These are phyloP conservation scores for Tanytarsus gracilentus DNA, from an alignment of 2,888 invertebrate species.

Conservation along the genomic window DNA sequence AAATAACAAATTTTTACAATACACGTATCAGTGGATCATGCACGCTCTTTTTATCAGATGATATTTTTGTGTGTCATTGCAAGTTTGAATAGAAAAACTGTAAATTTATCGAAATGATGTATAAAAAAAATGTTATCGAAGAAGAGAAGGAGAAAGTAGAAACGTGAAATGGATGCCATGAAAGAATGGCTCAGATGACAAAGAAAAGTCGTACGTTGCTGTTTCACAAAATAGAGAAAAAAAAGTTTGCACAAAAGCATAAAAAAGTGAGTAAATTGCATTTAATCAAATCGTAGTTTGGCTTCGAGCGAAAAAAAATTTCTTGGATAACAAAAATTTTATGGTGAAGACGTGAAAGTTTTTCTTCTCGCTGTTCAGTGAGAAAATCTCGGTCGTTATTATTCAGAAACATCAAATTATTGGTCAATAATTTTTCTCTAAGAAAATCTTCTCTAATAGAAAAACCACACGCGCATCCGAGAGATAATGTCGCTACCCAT, in stretches of 20 bases:
- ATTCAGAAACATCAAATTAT: no score
- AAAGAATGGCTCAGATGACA: not conserved
- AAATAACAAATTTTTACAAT: no score
- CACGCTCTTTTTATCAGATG: constrained; percentile 5
- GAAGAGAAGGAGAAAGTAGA: not conserved
- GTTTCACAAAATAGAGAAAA: not conserved
- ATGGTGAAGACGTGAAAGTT: constrained; percentile 12
- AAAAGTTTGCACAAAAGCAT: not conserved
- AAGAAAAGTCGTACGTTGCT: not conserved
- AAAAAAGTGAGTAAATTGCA: not conserved
- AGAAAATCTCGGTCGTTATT: no score
- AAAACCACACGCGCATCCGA: no score
- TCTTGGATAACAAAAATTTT: constrained; percentile 5
- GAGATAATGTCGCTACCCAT: no score
- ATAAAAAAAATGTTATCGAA: not conserved
- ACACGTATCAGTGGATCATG: no score
- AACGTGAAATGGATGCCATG: not conserved
- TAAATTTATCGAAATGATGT: not conserved
- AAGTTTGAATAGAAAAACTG: constrained; percentile 1
- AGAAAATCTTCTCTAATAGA: no score
- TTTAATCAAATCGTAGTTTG: constrained; percentile 20
- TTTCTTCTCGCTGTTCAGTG: not conserved
- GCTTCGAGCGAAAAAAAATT: no score
- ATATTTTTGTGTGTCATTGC: not conserved
- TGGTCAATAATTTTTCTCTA: no score